phyloP scores from a whole-genome alignment of 2,888 invertebrate genomes.

The Spisula subtruncata region DNA sequence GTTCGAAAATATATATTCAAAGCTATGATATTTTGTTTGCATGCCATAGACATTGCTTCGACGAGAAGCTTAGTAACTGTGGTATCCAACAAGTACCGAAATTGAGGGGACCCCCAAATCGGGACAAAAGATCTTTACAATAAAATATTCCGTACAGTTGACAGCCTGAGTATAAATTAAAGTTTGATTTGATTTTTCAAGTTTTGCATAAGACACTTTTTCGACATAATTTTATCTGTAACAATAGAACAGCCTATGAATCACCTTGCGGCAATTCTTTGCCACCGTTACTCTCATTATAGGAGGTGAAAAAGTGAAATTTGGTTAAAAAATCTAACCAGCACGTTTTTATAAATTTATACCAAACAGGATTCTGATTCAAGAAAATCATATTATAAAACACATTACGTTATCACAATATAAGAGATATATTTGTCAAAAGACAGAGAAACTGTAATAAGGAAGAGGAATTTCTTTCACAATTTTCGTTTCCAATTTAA shows the following conservation, averaged over 20 bases:
- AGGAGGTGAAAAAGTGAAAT: constrained; percentile 15
- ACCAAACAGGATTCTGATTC: background rate
- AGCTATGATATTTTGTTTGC: constrained; percentile 63
- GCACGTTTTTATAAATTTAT: background rate
- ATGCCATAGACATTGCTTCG: constrained; percentile 52
- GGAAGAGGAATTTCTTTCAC: too few relatives aligned
- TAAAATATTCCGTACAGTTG: constrained; percentile 56
- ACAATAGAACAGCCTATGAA: constrained; percentile 28
- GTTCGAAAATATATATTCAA: constrained; percentile 67
- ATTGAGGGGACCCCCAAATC: constrained; percentile 34
- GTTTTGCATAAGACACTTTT: constrained; percentile 54
- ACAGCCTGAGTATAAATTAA: constrained; percentile 62
- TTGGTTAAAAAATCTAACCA: background rate
- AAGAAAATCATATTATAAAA: constrained; percentile 11
- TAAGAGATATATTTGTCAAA: too few relatives aligned
- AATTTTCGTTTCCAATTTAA: too few relatives aligned
- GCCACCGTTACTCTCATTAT: background rate
- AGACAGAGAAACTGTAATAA: too few relatives aligned
- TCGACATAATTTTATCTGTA: constrained; percentile 44
- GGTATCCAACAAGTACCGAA: constrained; percentile 59
- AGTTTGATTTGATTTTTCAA: constrained; percentile 63
- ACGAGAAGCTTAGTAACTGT: constrained; percentile 58
- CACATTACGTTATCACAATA: too few relatives aligned
- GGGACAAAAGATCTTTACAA: constrained; percentile 52
- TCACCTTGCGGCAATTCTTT: constrained; percentile 14